Percentiles rank a stretch among this genome's conserved stretches.
These are phyloP conservation scores for Ischnus inquisitorius DNA, from an alignment of 2,888 invertebrate species.

Conservation along the genomic window DNA sequence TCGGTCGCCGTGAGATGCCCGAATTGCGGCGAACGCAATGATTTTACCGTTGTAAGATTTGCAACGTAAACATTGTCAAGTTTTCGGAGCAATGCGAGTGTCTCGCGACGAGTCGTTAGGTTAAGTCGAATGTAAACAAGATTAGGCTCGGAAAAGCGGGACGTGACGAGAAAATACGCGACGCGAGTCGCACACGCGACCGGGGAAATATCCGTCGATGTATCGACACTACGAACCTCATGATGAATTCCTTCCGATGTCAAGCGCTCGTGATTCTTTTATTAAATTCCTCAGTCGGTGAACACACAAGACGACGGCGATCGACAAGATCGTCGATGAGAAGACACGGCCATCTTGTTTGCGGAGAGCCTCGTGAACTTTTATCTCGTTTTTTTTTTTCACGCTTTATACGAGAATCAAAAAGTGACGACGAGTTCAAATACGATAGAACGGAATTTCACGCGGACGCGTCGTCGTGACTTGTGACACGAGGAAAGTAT, in stretches of 20 bases:
- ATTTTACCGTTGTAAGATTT: not conserved
- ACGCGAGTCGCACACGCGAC: not conserved
- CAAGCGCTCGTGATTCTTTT: conserved; percentile 25
- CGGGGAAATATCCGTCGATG: not conserved
- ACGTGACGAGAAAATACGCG: not conserved
- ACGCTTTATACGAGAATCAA: too few relatives aligned
- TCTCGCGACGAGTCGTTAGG: conserved; percentile 49
- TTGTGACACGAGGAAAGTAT: too few relatives aligned
- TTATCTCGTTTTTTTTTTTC: not conserved
- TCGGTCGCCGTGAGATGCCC: not conserved
- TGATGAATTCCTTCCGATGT: conserved; percentile 51
- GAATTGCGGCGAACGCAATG: not conserved
- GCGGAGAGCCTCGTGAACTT: conserved; percentile 2
- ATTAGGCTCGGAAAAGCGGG: conserved; percentile 27
- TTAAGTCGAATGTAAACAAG: conserved; percentile 65
- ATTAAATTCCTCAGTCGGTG: conserved; percentile 61
- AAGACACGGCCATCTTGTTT: conserved; percentile 61
- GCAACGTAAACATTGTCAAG: not conserved
- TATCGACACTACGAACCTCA: conserved; percentile 61
- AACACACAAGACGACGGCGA: conserved; percentile 56
- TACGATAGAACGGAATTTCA: too few relatives aligned
- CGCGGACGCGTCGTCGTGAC: too few relatives aligned
- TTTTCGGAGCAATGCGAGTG: conserved; percentile 12
- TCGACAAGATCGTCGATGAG: conserved; percentile 53
- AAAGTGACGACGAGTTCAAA: too few relatives aligned